Percentiles rank a stretch among this genome's conserved stretches.
Conservation (phyloP, 2,113 vertebrate species). For the Esox niger region DNA sequence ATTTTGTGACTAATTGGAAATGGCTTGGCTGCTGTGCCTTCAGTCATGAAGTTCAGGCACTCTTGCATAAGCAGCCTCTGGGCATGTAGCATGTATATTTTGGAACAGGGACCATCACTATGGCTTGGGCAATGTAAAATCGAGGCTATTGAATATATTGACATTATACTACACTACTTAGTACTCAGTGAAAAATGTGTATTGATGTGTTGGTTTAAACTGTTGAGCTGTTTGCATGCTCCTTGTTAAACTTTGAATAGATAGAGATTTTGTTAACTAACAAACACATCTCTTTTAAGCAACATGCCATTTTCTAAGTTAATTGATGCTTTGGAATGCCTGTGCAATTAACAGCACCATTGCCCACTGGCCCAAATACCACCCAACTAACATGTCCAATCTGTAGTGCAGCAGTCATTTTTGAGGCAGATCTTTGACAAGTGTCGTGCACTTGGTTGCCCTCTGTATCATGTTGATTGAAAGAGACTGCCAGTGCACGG, state of each 20-base stretch:
- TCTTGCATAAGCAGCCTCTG: constrained; percentile 6
- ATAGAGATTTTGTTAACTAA: not conserved
- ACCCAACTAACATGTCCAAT: not conserved
- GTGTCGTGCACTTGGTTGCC: not conserved
- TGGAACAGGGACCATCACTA: not conserved
- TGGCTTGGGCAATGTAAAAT: not conserved
- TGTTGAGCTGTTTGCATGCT: not conserved
- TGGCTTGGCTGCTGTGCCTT: not conserved
- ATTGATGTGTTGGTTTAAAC: not conserved
- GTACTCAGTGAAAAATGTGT: not conserved
- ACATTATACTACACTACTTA: not conserved
- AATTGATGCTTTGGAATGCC: constrained; percentile 1
- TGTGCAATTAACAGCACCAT: not conserved
- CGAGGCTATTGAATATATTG: not conserved
- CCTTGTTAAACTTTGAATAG: not conserved
- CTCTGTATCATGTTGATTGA: not conserved
- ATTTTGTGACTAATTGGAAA: constrained; percentile 50
- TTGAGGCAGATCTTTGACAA: not conserved
- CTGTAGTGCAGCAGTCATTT: not conserved
- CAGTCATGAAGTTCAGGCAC: constrained; percentile 11
- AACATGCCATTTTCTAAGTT: not conserved
- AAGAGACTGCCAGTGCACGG: not conserved
- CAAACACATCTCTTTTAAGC: not conserved
- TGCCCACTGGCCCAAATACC: not conserved
- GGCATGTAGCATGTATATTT: not conserved